Evolutionary conservation across 2,113 vertebrate species (phyloP).

Genomic region (Notothenia rossii): DNA sequence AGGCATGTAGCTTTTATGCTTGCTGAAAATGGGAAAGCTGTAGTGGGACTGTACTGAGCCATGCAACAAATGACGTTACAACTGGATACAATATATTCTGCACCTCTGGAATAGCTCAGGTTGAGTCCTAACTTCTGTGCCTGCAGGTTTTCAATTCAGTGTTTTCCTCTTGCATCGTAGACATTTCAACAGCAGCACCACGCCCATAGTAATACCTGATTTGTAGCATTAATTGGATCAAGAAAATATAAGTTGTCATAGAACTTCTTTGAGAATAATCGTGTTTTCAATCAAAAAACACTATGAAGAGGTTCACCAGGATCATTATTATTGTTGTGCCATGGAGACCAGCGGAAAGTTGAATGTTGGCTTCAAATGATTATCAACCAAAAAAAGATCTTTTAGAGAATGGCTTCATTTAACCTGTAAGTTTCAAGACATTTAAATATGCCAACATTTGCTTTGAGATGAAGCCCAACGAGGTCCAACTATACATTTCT

Average conservation of each 20-base stretch:
- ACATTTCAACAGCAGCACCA: constrained; percentile 14
- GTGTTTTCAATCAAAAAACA: constrained; percentile 13
- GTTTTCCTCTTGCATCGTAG: constrained; percentile 20
- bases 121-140: constrained; percentile 41
- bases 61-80: constrained; percentile 9
- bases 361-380: constrained; percentile 49
- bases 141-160: constrained; percentile 43
- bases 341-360: constrained; percentile 64
- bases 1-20: not conserved
- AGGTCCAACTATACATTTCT: constrained; percentile 47
- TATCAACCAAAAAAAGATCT: constrained; percentile 38
- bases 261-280: constrained; percentile 32
- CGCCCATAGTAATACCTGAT: constrained; percentile 13
- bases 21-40: not conserved
- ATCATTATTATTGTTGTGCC: constrained; percentile 52
- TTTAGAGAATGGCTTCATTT: constrained; percentile 25
- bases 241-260: constrained; percentile 21
- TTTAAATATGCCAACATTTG: constrained; percentile 32
- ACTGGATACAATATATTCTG: not conserved
- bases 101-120: constrained; percentile 34
- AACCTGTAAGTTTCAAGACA: constrained; percentile 13
- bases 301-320: not conserved
- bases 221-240: constrained; percentile 38
- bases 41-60: constrained; percentile 34
- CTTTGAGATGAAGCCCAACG: constrained; percentile 45